These are phyloP conservation scores for Drosophila gunungcola DNA, from an alignment of 1,140 invertebrate species.

Conservation along the genomic window DNA sequence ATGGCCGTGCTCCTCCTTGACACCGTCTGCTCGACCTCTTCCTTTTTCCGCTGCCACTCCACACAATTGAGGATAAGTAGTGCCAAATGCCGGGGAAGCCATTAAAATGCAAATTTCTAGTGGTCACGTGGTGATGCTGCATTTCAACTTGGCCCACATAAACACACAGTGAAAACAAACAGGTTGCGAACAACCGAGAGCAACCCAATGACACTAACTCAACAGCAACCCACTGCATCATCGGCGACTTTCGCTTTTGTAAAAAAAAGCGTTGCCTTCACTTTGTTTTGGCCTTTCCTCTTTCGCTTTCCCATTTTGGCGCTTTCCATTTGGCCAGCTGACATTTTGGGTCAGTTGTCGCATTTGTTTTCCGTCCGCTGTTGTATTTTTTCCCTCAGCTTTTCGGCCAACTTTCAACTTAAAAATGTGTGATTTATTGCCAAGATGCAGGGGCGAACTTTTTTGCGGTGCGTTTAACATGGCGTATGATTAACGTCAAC, in stretches of 20 bases:
- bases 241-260: conserved; percentile 63
- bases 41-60: conserved; percentile 18
- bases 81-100: conserved; percentile 62
- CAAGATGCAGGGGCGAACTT: conserved; percentile 49
- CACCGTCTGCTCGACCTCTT: conserved; percentile 23
- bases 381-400: conserved; percentile 1
- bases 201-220: conserved; percentile 44
- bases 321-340: conserved; percentile 42
- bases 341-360: conserved; percentile 80
- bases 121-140: conserved; percentile 73
- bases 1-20: conserved; percentile 43
- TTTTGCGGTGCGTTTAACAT: conserved; percentile 69
- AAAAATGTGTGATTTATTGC: conserved; percentile 77
- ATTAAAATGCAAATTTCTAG: conserved; percentile 82
- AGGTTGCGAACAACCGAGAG: conserved; percentile 19
- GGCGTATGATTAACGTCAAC: conserved; percentile 82
- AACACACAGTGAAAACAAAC: conserved; percentile 21
- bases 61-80: conserved; percentile 50
- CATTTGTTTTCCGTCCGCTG: conserved; percentile 67
- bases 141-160: conserved; percentile 60
- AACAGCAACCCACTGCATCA: conserved; percentile 44
- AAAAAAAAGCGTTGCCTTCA: conserved; percentile 4
- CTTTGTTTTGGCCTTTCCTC: conserved; percentile 47
- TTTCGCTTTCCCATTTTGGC: conserved; percentile 54
- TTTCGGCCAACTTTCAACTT: conserved; percentile 44